Evolutionary conservation across 2,888 invertebrate genomes (phyloP).

Genomic region (Parelbella ahira): DNA sequence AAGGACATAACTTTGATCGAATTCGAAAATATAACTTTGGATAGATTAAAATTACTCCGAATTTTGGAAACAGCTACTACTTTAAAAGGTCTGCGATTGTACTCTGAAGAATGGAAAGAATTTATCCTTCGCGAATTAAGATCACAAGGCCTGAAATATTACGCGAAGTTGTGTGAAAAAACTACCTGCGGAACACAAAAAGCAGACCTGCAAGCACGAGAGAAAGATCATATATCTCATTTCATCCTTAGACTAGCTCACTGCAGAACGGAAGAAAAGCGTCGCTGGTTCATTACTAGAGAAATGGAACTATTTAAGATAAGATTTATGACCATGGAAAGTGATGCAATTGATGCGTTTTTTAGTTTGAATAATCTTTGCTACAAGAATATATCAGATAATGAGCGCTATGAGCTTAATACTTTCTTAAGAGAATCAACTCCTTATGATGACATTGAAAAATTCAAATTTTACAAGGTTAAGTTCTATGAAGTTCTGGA

Average conservation of each 20-base stretch:
- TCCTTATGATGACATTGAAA: conserved; percentile 80
- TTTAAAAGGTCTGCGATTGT: conserved; percentile 80
- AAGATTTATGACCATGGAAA: conserved; percentile 84
- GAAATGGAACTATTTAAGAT: conserved; percentile 95
- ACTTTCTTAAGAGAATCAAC: conserved; percentile 82
- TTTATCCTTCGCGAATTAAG: conserved; percentile 83
- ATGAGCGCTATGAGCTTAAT: conserved; percentile 83
- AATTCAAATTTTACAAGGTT: conserved; percentile 88
- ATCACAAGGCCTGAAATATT: conserved; percentile 84
- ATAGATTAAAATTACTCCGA: conserved; percentile 89
- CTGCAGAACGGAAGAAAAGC: conserved; percentile 91
- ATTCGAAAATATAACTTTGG: conserved; percentile 93
- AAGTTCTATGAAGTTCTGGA: conserved; percentile 93
- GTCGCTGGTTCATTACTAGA: conserved; percentile 92
- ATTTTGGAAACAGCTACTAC: conserved; percentile 87
- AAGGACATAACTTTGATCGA: conserved; percentile 88
- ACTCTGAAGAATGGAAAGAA: conserved; percentile 84
- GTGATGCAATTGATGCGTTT: conserved; percentile 83
- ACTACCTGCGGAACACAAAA: conserved; percentile 78
- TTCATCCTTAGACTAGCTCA: conserved; percentile 95
- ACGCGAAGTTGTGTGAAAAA: conserved; percentile 81
- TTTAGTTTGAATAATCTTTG: conserved; percentile 84
- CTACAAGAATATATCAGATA: conserved; percentile 83
- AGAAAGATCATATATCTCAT: conserved; percentile 94
- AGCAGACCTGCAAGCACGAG: conserved; percentile 83